Base-by-base conservation (phyloP, 2,888 invertebrate genomes). In the Corbicula japonica region DNA sequence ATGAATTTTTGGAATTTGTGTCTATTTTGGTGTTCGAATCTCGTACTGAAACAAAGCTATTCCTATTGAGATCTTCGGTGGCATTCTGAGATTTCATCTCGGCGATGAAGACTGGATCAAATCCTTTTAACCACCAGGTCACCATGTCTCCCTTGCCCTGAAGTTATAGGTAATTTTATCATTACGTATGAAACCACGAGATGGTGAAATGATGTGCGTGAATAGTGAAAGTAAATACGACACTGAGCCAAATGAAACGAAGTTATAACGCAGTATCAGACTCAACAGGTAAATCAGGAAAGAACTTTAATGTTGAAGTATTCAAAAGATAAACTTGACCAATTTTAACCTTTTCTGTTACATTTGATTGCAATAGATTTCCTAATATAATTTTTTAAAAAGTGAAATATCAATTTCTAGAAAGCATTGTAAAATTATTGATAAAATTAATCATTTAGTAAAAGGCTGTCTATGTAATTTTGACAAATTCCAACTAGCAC, bases 121-220 rank as follows among this genome's bases (percentile, higher is more conserved):
- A 54, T 15, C 82, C 84, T n/a, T 62, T 50, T 1, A 89, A 61
- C 89, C 89, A 89, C 81, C 86, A 89, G 0, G 89, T 89, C n/a
- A 80, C 35, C 89, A 89, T 89, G 10, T 89, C 88, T 18, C 89
- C 89, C 68, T 89, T 89, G 2, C 89, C 89, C 89, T 89, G 73
- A 21, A 28, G 21, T n/a, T n/a, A n/a, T n/a, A n/a, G n/a, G n/a
- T n/a, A n/a, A n/a, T n/a, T n/a, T n/a, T n/a, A n/a, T n/a, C n/a
- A n/a, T n/a, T n/a, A n/a, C n/a, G n/a, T n/a, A n/a, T n/a, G n/a
- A n/a, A n/a, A n/a, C n/a, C n/a, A n/a, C n/a, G n/a, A n/a, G n/a
- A n/a, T n/a, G n/a, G n/a, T n/a, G 6, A n/a, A 48, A 48, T 1
- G 23, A 3, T 34, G 41, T 38, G 18, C 8, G 8, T 8, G 10